Base-by-base conservation (phyloP, 2,113 vertebrate species). In the Pycnonotus jocosus region DNA sequence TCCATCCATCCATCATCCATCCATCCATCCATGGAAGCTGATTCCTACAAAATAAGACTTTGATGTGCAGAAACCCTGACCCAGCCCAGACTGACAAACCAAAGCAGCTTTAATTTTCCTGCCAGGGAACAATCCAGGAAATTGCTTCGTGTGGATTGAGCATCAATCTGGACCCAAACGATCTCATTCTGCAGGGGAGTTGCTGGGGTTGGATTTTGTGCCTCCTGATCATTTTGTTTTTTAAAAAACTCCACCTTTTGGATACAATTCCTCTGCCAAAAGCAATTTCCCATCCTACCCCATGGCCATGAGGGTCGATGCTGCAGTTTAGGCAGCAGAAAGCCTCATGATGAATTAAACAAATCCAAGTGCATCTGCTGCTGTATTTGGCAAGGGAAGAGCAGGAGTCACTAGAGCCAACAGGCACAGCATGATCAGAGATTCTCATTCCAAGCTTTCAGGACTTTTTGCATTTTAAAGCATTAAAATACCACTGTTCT, bases 21-120 rank as follows among this genome's bases (percentile, higher is more conserved):
- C 47, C 66, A 53, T 53, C 35, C 69, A 33, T 48, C 54, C n/a
- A 27, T 30, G 20, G 22, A 38, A n/a, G 15, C 1, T 54, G 45
- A 31, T 50, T 81, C 40, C 78, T 65, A 64, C 31, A 73, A 65
- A 61, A 61, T 27, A 14, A 38, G 19, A 27, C 19, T 53, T 25
- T 11, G 28, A 53, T 71, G 13, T 57, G 22, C 33, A 53, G 37
- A 66, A 44, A 11, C 3, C 19, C 15, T 48, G 17, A 6, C 64
- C 10, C 12, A 86, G 28, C 42, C n/a, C 44, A 51, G 66, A 14
- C 14, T 64, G 53, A 61, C 31, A 62, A 58, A 66, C 10, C 21
- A 24, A 74, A 61, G 11, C 76, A 76, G 71, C 57, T 91, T 83
- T 66, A 56, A 58, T 84, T 84, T 77, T 62, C 62, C 64, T 84